phyloP scores from a whole-genome alignment of 2,797 vertebrate genomes.

The Molossus alvarezi region DNA sequence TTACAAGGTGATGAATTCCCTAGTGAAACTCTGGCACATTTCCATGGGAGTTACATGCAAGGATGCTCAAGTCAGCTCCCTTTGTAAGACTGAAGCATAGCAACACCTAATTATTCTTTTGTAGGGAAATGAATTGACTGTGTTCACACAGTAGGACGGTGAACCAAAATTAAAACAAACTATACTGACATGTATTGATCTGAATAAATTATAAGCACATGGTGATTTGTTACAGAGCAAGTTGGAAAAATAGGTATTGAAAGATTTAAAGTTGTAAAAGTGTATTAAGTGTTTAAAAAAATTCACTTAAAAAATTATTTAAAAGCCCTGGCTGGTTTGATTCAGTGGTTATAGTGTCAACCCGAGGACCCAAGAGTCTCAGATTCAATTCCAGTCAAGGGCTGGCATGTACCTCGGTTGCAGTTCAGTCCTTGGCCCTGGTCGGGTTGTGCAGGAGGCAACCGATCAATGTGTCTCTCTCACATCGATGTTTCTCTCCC shows the following conservation, averaged over 20 bases:
- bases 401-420: too few relatives aligned
- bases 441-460: too few relatives aligned
- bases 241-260: neutral
- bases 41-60: neutral
- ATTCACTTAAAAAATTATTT: neutral
- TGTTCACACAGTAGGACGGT: neutral
- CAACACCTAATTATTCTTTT: slow-evolving; percentile 41
- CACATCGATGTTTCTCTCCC: too few relatives aligned
- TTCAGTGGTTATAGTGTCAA: too few relatives aligned
- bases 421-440: too few relatives aligned
- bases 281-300: neutral
- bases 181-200: neutral
- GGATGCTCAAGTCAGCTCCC: neutral
- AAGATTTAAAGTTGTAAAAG: slow-evolving; percentile 5
- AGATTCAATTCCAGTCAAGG: too few relatives aligned
- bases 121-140: neutral
- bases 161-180: slow-evolving; percentile 53
- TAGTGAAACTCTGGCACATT: neutral
- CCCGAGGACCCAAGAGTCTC: too few relatives aligned
- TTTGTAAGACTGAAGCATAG: neutral
- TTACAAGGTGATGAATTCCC: neutral
- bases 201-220: neutral
- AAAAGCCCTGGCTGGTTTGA: neutral
- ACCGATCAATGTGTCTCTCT: too few relatives aligned
- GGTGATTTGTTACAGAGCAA: slow-evolving; percentile 25